phyloP scores from a whole-genome alignment of 2,797 vertebrate genomes.

The Otolemur crassicaudatus region DNA sequence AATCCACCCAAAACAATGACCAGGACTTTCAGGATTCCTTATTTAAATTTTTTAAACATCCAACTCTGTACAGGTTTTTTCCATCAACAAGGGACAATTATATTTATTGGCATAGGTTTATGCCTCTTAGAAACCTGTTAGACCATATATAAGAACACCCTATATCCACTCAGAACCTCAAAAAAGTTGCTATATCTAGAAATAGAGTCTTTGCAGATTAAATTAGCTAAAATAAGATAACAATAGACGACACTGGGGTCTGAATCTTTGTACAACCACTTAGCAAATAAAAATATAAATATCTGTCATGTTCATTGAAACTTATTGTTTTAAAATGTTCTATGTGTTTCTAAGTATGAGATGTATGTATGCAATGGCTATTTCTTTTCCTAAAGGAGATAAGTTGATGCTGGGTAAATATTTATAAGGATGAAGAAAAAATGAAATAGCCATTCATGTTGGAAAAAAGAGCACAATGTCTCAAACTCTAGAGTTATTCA shows the following conservation, averaged over 20 bases:
- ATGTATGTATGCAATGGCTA: background rate
- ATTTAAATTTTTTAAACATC: background rate
- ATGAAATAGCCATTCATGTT: background rate
- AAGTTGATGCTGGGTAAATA: background rate
- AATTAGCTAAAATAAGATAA: background rate
- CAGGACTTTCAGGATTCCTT: background rate
- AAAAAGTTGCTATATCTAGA: background rate
- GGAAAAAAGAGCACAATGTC: background rate
- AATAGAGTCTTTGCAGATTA: background rate
- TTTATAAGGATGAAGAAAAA: conserved; percentile 18
- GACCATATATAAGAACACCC: background rate
- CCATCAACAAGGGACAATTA: background rate
- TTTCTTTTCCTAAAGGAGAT: background rate
- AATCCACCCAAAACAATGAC: background rate
- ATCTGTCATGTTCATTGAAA: background rate
- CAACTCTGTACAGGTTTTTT: background rate
- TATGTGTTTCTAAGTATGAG: background rate
- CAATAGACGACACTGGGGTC: background rate
- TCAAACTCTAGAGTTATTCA: background rate
- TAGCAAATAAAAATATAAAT: background rate
- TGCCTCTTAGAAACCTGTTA: background rate
- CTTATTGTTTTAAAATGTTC: background rate
- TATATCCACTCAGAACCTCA: background rate
- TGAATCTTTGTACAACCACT: background rate
- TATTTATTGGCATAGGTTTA: background rate